Percentiles rank a stretch among this genome's conserved stretches.
Evolutionary conservation across 92 coral and sea anemone species (phyloP).

Genomic region (Parazoanthus atlanticus): DNA sequence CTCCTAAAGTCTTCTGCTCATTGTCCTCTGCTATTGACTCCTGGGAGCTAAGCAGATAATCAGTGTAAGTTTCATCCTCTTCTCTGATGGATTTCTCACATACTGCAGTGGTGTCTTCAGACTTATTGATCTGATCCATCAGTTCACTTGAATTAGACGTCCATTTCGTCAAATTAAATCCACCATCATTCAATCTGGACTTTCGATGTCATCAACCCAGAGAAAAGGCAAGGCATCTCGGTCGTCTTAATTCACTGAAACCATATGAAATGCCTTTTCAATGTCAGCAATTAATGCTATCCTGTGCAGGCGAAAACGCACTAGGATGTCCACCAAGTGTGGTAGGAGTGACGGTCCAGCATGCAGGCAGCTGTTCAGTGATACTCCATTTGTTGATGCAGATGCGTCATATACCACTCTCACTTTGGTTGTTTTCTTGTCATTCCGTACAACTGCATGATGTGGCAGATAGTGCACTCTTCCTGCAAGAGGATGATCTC

Average conservation of each 20-base stretch:
- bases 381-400: slow-evolving; percentile 16
- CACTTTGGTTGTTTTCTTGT: neutral
- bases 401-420: slow-evolving; percentile 32
- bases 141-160: slow-evolving; percentile 25
- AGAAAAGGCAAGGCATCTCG: neutral
- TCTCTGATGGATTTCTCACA: no score
- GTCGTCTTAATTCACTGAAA: no score
- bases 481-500: no score
- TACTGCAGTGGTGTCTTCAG: no score
- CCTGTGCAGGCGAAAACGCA: slow-evolving; percentile 38
- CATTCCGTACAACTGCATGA: no score
- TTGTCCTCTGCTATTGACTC: no score
- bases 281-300: slow-evolving; percentile 24
- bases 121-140: no score
- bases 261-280: slow-evolving; percentile 1
- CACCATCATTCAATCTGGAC: slow-evolving; percentile 5
- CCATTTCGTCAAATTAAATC: slow-evolving; percentile 46
- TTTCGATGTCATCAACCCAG: slow-evolving; percentile 23
- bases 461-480: no score
- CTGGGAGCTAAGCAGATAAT: no score
- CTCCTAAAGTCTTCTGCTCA: no score
- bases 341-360: slow-evolving; percentile 28
- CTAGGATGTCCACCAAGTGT: slow-evolving; percentile 29
- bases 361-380: no score
- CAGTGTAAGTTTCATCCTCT: no score